Conservation (phyloP, 2,113 vertebrate species). For the Chionomys nivalis region DNA sequence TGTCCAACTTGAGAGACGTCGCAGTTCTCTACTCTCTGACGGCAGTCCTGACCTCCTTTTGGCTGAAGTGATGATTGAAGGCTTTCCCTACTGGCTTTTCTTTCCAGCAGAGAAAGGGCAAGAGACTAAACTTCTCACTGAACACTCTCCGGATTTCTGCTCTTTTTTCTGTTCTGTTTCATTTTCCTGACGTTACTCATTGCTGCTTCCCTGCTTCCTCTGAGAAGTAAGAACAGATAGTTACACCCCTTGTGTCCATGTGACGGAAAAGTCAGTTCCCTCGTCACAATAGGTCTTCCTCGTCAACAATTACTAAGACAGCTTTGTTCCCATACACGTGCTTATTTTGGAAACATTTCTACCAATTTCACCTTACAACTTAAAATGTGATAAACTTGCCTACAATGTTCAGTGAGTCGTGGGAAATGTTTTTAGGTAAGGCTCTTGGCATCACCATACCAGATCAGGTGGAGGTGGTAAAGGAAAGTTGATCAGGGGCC, state of each 20-base stretch:
- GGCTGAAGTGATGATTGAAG: slow-evolving; percentile 1
- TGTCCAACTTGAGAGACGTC: not conserved
- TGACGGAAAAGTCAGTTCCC: not conserved
- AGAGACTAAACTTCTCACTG: not conserved
- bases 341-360: slow-evolving; percentile 50
- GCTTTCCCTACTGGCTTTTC: slow-evolving; percentile 25
- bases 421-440: slow-evolving; percentile 41
- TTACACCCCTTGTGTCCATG: not conserved
- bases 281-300: slow-evolving; percentile 4
- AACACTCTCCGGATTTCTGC: slow-evolving; percentile 37
- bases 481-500: not conserved
- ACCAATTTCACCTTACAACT: slow-evolving; percentile 51
- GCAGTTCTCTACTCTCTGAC: not conserved
- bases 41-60: not conserved
- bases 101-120: slow-evolving; percentile 48
- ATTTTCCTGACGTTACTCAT: slow-evolving; percentile 57
- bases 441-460: not conserved
- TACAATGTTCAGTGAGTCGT: slow-evolving; percentile 17
- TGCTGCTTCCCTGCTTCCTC: slow-evolving; percentile 41
- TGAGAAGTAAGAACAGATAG: slow-evolving; percentile 59
- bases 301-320: slow-evolving; percentile 17
- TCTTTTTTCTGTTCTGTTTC: slow-evolving; percentile 61
- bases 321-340: not conserved
- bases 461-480: slow-evolving; percentile 38
- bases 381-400: slow-evolving; percentile 35